Base-by-base conservation (phyloP, 2,888 invertebrate species). In the Mesorhabditis belari region DNA sequence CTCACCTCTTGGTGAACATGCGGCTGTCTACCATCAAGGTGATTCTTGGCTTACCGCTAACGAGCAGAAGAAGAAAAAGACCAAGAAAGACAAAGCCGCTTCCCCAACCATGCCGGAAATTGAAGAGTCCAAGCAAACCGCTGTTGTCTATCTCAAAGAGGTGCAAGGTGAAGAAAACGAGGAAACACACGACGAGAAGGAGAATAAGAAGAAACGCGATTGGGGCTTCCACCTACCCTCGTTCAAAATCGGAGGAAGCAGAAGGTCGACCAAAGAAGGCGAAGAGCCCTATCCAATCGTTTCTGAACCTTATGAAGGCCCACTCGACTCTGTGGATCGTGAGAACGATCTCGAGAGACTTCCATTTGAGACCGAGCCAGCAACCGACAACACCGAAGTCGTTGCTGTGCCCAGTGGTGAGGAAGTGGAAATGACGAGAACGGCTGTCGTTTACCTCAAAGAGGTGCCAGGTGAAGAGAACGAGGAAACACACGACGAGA, bases 41-140 rank as follows among this genome's bases (percentile, higher is more conserved):
- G 35, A 60, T 12, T 66, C 64, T 17, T 61, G 60, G 58, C 64
- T 58, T 12, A 67, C 67, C 62, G 69, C 67, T 53, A 56, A 57
- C 19, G 71, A 67, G 49, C 57, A 57, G 26, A 49, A 58, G 3
- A 57, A 29, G 60, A 53, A 24, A 23, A 55, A 28, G 26, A 24
- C 29, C 35, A 19, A 54, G 57, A 57, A 57, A 49, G 57, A 5
- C 4, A 50, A 57, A 25, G 17, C 12, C 5, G 5, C 50, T 19
- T 6, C 6, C 12, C 50, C 19, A 5, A 19, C 6, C 5, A 19
- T 19, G 6, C n/a, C 5, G 21, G 19, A n/a, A n/a, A 6, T 23
- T 21, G 51, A 50, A 5, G 55, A 58, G 50, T 49, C 53, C 25
- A 57, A 53, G n/a, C n/a, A n/a, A n/a, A n/a, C n/a, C n/a, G n/a